A percentile compares a stretch with the other conserved stretches of the same genome.
Conservation (phyloP, 2,888 invertebrate species). For the Callosobruchus maculatus region DNA sequence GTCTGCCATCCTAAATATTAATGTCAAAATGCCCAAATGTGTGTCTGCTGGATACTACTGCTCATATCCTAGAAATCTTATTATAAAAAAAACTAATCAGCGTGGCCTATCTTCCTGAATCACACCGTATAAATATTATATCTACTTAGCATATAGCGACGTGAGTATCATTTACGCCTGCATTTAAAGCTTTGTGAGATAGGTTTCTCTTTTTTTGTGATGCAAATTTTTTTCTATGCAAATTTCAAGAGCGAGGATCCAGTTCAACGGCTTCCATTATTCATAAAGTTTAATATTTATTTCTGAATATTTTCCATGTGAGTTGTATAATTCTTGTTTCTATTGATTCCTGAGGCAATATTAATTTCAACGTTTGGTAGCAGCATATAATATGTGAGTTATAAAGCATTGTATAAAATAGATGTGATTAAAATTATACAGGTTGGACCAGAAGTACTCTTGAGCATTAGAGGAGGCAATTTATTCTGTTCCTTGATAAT, state of each 20-base stretch:
- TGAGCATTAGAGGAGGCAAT: no score
- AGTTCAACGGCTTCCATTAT: not conserved
- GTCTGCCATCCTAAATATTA: no score
- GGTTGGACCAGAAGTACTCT: no score
- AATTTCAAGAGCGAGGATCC: not conserved
- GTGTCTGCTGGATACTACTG: no score
- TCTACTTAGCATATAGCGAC: not conserved
- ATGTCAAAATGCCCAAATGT: no score
- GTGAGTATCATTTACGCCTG: not conserved
- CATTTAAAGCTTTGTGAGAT: not conserved
- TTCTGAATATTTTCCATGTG: not conserved
- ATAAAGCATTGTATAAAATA: no score
- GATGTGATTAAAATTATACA: no score
- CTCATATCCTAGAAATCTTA: no score
- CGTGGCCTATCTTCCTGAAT: no score
- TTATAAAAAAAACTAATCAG: no score
- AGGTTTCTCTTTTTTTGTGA: slow-evolving; percentile 35
- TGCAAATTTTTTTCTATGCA: not conserved
- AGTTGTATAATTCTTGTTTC: not conserved
- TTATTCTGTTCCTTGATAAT: no score
- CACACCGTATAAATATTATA: not conserved
- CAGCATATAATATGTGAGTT: no score
- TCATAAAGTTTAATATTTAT: not conserved
- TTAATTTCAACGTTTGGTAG: not conserved
- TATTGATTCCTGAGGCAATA: not conserved